phyloP scores from a whole-genome alignment of 2,113 vertebrate species.

The Indri indri region DNA sequence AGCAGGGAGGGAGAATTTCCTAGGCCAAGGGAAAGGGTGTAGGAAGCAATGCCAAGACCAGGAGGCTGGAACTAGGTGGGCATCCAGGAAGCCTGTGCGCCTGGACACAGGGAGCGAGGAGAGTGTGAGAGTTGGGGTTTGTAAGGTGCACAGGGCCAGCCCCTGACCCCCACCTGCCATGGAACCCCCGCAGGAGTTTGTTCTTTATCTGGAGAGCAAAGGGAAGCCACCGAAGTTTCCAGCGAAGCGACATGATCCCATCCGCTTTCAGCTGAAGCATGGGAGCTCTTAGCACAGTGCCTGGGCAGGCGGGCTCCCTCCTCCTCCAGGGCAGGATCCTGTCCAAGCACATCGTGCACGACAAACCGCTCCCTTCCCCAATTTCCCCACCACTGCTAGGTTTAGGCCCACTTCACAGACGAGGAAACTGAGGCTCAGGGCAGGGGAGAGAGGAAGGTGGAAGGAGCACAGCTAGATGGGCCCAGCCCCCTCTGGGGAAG shows the following conservation, averaged over 20 bases:
- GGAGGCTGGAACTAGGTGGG: not conserved
- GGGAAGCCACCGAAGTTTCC: not conserved
- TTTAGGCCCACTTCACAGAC: not conserved
- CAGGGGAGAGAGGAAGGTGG: not conserved
- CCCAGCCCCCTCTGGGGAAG: not conserved
- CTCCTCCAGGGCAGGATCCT: not conserved
- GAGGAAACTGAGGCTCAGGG: not conserved
- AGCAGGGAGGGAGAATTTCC: not conserved
- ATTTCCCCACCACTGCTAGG: not conserved
- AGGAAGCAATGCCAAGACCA: not conserved
- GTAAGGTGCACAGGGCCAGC: not conserved
- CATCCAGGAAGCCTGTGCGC: not conserved
- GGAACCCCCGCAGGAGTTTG: not conserved
- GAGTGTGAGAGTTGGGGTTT: not conserved
- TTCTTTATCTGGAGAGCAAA: not conserved
- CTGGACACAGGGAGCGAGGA: not conserved
- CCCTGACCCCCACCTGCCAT: too few relatives aligned
- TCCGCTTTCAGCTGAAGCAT: not conserved
- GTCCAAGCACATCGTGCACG: not conserved
- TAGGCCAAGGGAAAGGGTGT: not conserved
- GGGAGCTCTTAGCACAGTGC: not conserved
- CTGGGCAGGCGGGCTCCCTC: not conserved
- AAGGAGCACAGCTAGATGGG: not conserved
- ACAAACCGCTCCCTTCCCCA: not conserved
- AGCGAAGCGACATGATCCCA: accelerated